Conservation (phyloP, 2,113 vertebrate genomes). For the Eira barbara region DNA sequence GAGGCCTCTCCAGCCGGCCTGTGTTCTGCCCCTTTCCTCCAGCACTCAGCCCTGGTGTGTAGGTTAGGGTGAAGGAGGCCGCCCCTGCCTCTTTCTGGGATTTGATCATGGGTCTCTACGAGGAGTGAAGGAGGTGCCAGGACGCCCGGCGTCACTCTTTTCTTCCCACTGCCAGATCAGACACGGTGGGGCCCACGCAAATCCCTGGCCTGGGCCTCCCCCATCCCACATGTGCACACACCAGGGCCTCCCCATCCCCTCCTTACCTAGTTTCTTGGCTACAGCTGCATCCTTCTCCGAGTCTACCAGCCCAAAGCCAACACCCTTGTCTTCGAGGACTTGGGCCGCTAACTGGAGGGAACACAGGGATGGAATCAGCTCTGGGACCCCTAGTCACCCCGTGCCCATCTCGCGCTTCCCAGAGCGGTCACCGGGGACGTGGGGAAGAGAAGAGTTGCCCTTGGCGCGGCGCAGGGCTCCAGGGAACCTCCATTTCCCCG, state of each 20-base stretch:
- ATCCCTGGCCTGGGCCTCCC: background rate
- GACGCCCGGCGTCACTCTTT: background rate
- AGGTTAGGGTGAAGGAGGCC: background rate
- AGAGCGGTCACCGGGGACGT: background rate
- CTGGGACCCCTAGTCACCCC: background rate
- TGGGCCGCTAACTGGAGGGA: conserved; percentile 91
- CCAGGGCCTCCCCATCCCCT: background rate
- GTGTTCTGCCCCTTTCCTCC: background rate
- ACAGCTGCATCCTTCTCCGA: conserved; percentile 87
- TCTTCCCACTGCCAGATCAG: background rate
- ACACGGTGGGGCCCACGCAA: background rate
- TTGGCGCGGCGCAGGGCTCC: background rate
- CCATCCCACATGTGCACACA: background rate
- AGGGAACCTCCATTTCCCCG: background rate
- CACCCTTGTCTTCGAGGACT: conserved; percentile 92
- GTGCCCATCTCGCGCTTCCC: background rate
- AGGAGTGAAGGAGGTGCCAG: background rate
- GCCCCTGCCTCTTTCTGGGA: background rate
- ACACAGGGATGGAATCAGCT: background rate
- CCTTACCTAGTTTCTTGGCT: conserved; percentile 92
- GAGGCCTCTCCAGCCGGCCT: background rate
- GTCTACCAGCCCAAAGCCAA: conserved; percentile 93
- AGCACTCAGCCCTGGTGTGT: background rate
- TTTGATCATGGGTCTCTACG: background rate
- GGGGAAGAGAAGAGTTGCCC: background rate